These are phyloP conservation scores for Coracias cyanogaster DNA, from an alignment of 2,797 vertebrate genomes.

Conservation along the genomic window DNA sequence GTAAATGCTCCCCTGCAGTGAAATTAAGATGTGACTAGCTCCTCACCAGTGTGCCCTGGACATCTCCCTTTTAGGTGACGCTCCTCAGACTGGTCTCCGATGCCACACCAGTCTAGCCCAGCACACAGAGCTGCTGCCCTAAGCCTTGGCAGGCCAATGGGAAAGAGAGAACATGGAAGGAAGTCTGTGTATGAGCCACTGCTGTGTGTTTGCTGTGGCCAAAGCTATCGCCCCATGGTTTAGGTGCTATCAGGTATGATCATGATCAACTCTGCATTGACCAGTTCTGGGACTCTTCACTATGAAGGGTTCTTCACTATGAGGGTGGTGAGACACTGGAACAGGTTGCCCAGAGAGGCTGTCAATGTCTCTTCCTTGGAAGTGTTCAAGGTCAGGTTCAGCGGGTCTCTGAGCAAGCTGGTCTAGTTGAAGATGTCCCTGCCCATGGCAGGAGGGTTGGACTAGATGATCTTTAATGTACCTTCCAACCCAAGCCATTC, in stretches of 20 bases:
- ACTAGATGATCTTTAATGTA: too few species aligned
- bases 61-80: background rate
- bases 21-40: background rate
- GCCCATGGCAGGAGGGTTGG: too few species aligned
- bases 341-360: too few species aligned
- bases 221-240: background rate
- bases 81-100: background rate
- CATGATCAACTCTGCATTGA: background rate
- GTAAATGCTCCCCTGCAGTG: background rate
- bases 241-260: background rate
- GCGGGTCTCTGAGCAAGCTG: too few species aligned
- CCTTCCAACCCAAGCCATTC: too few species aligned
- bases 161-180: background rate
- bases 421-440: too few species aligned
- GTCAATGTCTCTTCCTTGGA: too few species aligned
- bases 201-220: background rate
- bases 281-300: accelerated
- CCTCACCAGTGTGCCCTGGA: background rate
- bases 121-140: background rate
- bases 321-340: too few species aligned
- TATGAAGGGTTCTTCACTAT: background rate
- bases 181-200: background rate
- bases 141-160: background rate
- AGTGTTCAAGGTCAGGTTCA: too few species aligned
- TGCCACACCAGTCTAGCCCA: background rate